A percentile compares a stretch with the other conserved stretches of the same genome.
phyloP scores from a whole-genome alignment of 2,113 vertebrate species.

The Neomonachus schauinslandi region DNA sequence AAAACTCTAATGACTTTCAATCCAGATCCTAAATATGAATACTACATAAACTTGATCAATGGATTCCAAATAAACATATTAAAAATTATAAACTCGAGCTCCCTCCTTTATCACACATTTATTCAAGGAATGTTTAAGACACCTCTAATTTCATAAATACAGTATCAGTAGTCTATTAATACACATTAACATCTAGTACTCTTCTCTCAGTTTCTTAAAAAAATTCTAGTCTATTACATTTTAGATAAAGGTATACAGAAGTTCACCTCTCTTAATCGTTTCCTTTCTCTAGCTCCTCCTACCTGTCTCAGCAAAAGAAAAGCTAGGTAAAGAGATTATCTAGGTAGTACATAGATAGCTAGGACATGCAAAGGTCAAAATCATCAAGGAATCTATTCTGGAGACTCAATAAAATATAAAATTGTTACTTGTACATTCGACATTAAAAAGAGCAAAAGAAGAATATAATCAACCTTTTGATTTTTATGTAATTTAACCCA shows the following conservation, averaged over 20 bases:
- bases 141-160: constrained; percentile 34
- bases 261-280: constrained; percentile 1
- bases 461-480: constrained; percentile 14
- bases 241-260: constrained; percentile 46
- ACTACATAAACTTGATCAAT: constrained; percentile 21
- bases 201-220: constrained; percentile 18
- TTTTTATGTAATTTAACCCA: constrained; percentile 43
- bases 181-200: neutral
- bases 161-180: neutral
- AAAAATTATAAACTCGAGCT: constrained; percentile 46
- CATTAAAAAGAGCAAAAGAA: constrained; percentile 10
- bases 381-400: constrained; percentile 42
- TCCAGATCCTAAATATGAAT: constrained; percentile 16
- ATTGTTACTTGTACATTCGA: neutral
- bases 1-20: constrained; percentile 40
- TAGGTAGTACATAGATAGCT: neutral
- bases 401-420: constrained; percentile 38
- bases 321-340: constrained; percentile 52
- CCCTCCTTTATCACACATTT: neutral
- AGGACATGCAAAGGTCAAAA: constrained; percentile 60
- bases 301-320: constrained; percentile 26
- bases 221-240: constrained; percentile 7
- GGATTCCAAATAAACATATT: constrained; percentile 28
- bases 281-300: constrained; percentile 45
- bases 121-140: constrained; percentile 33